Conservation (phyloP, 2,797 vertebrate species). For the Sparus aurata region DNA sequence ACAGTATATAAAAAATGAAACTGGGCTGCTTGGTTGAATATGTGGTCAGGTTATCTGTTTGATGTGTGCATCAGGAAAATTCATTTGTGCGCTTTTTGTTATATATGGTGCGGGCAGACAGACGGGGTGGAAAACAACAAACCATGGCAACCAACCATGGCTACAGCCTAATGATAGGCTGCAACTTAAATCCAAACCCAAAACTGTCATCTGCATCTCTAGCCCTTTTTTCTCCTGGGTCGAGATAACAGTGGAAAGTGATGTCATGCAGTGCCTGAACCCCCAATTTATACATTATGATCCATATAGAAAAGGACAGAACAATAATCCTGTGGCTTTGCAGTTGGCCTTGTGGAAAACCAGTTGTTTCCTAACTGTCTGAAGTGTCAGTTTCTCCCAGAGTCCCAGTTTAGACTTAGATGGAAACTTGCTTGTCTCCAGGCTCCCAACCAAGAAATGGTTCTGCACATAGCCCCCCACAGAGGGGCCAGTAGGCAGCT, state of each 20-base stretch:
- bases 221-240: slow-evolving; percentile 30
- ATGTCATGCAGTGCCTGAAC: slow-evolving; percentile 67
- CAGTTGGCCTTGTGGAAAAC: slow-evolving; percentile 15
- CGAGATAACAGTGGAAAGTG: slow-evolving; percentile 80
- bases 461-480: background rate
- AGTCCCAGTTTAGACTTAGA: slow-evolving; percentile 31
- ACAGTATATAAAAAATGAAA: slow-evolving; percentile 56
- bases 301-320: slow-evolving; percentile 65
- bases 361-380: slow-evolving; percentile 42
- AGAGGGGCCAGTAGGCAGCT: background rate
- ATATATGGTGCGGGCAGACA: slow-evolving; percentile 69
- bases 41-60: slow-evolving; percentile 78
- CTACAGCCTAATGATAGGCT: slow-evolving; percentile 79
- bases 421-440: slow-evolving; percentile 9
- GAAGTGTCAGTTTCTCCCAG: slow-evolving; percentile 31
- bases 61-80: slow-evolving; percentile 77
- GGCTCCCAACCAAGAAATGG: background rate
- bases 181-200: slow-evolving; percentile 65
- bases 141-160: slow-evolving; percentile 77
- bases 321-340: slow-evolving; percentile 62
- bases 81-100: slow-evolving; percentile 73
- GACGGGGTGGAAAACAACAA: slow-evolving; percentile 78
- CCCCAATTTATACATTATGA: slow-evolving; percentile 49
- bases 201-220: slow-evolving; percentile 75
- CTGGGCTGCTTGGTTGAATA: slow-evolving; percentile 68